These are phyloP conservation scores for Siphlonurus alternatus DNA, from an alignment of 2,888 invertebrate genomes.

Conservation along the genomic window DNA sequence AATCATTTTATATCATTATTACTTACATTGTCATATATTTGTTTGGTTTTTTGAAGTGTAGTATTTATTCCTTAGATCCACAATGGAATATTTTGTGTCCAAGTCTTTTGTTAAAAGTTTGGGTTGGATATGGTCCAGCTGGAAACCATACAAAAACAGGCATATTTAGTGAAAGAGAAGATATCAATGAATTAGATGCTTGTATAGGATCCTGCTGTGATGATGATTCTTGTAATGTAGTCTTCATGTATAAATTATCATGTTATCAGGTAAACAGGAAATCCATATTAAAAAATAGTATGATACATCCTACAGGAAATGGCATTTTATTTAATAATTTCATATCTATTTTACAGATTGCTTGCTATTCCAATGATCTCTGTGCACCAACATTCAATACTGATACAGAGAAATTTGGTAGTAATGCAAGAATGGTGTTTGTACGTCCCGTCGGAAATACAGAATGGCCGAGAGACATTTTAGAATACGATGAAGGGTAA, in stretches of 20 bases:
- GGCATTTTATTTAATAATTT: too few species aligned
- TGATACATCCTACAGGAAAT: too few species aligned
- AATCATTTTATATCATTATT: not conserved
- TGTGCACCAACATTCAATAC: constrained; percentile 41
- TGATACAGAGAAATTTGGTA: constrained; percentile 23
- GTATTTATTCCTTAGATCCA: not conserved
- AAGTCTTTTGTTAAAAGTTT: not conserved
- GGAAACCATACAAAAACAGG: constrained; percentile 24
- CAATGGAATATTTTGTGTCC: not conserved
- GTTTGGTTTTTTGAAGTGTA: not conserved
- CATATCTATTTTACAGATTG: constrained; percentile 22
- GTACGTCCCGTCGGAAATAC: constrained; percentile 42
- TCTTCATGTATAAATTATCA: constrained; percentile 52
- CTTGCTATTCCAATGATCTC: constrained; percentile 49
- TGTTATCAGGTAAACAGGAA: constrained; percentile 50
- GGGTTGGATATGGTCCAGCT: not conserved
- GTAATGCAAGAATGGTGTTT: constrained; percentile 56
- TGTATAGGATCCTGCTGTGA: constrained; percentile 52
- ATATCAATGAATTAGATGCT: constrained; percentile 35
- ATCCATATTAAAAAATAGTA: too few species aligned
- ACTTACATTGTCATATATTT: not conserved
- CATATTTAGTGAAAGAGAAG: constrained; percentile 37
- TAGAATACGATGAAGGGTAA: constrained; percentile 26
- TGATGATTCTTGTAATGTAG: constrained; percentile 54
- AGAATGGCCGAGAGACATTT: constrained; percentile 31